Percentiles rank a stretch among this genome's conserved stretches.
These are phyloP conservation scores for Flexamia atlantica DNA, from an alignment of 2,888 invertebrate genomes.

Conservation along the genomic window DNA sequence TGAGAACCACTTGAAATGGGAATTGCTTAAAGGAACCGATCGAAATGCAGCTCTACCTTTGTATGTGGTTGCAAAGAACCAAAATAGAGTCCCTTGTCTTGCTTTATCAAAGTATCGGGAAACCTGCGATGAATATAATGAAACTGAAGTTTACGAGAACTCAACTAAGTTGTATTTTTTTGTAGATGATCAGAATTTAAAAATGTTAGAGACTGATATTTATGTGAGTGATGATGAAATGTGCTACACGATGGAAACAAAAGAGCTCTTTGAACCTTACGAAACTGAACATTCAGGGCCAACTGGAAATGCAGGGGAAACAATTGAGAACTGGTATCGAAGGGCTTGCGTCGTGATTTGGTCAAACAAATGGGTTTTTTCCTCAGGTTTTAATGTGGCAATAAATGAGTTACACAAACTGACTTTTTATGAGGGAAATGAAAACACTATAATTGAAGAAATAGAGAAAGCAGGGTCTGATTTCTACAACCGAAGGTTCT, in stretches of 20 bases:
- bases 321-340: constrained; percentile 25
- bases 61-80: constrained; percentile 5
- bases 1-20: constrained; percentile 15
- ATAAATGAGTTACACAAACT: neutral
- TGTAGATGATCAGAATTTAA: constrained; percentile 8
- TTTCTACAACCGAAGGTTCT: neutral
- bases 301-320: constrained; percentile 27
- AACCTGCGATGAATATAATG: neutral
- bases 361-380: neutral
- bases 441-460: neutral
- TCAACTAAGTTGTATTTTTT: neutral
- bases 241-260: neutral
- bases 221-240: constrained; percentile 1
- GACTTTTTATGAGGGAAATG: neutral
- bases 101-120: constrained; percentile 1
- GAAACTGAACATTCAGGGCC: constrained; percentile 10
- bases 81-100: constrained; percentile 17
- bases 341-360: constrained; percentile 14
- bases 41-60: neutral
- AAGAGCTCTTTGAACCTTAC: constrained; percentile 17
- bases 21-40: constrained; percentile 17
- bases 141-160: neutral
- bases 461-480: constrained; percentile 2
- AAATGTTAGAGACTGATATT: neutral
- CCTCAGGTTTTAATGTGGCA: neutral